Evolutionary conservation across 2,797 vertebrate species (phyloP).

Genomic region (Silurus lanzhouensis): DNA sequence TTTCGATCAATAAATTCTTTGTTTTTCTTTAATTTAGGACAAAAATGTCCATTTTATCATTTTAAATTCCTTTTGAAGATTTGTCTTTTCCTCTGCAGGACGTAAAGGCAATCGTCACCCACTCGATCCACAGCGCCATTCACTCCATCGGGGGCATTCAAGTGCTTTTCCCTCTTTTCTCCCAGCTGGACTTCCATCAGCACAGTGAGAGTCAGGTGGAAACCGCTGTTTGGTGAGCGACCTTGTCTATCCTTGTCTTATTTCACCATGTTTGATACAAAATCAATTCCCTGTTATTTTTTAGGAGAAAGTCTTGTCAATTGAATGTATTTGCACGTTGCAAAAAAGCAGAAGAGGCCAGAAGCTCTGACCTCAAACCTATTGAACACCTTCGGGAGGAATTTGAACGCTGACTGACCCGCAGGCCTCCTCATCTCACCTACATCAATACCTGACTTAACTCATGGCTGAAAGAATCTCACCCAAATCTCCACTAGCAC

Average conservation of each 20-base stretch:
- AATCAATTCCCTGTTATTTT: background rate
- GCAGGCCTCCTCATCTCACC: no score
- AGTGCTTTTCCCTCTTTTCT: slow-evolving; percentile 94
- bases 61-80: background rate
- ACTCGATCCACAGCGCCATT: slow-evolving; percentile 94
- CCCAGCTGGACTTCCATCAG: slow-evolving; percentile 90
- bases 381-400: no score
- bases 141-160: slow-evolving; percentile 96
- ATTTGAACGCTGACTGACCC: no score
- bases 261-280: no score
- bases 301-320: no score
- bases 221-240: slow-evolving; percentile 86
- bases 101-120: slow-evolving; percentile 92
- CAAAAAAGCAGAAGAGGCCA: background rate
- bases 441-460: no score
- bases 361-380: no score
- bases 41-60: no score
- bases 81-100: slow-evolving; percentile 73
- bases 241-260: background rate
- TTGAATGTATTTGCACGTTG: background rate
- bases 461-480: no score
- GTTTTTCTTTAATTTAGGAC: no score
- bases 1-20: no score
- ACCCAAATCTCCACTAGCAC: no score
- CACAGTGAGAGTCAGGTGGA: slow-evolving; percentile 83